Evolutionary conservation across 1,140 invertebrate genomes (phyloP).

Genomic region (Hermetia illucens): DNA sequence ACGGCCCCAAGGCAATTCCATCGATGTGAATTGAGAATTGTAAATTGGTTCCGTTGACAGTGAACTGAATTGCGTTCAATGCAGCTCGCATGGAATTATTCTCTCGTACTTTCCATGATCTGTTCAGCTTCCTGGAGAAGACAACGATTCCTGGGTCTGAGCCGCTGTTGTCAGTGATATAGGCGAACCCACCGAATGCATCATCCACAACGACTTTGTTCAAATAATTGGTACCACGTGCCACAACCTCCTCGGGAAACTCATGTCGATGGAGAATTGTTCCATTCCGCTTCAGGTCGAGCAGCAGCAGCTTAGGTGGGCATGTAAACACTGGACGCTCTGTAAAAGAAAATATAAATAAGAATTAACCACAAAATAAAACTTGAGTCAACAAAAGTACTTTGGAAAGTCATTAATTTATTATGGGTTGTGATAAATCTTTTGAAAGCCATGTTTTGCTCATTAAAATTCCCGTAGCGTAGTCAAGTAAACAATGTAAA

Average conservation of each 20-base stretch:
- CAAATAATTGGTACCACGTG: constrained; percentile 37
- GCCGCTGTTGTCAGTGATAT: constrained; percentile 49
- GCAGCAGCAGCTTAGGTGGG: constrained; percentile 48
- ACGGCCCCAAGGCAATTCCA: constrained; percentile 51
- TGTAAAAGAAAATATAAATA: no score
- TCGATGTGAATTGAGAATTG: constrained; percentile 40
- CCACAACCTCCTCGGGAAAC: constrained; percentile 38
- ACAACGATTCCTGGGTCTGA: constrained; percentile 55
- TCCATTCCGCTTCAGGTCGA: constrained; percentile 44
- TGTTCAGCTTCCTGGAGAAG: constrained; percentile 41
- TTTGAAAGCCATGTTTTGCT: no score
- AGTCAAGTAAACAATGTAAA: no score
- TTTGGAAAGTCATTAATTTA: no score
- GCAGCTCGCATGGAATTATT: constrained; percentile 42
- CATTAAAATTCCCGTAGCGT: no score
- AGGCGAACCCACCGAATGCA: constrained; percentile 46
- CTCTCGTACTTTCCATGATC: constrained; percentile 52
- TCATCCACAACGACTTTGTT: constrained; percentile 56
- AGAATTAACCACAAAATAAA: no score
- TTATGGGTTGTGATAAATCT: no score
- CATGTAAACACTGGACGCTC: no score
- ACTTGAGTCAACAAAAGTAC: no score
- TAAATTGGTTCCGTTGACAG: constrained; percentile 38
- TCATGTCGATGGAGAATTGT: constrained; percentile 37
- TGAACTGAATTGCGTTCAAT: constrained; percentile 37